A percentile compares a stretch with the other conserved stretches of the same genome.
phyloP scores from a whole-genome alignment of 2,888 invertebrate genomes.

The Sarcophaga variegata region DNA sequence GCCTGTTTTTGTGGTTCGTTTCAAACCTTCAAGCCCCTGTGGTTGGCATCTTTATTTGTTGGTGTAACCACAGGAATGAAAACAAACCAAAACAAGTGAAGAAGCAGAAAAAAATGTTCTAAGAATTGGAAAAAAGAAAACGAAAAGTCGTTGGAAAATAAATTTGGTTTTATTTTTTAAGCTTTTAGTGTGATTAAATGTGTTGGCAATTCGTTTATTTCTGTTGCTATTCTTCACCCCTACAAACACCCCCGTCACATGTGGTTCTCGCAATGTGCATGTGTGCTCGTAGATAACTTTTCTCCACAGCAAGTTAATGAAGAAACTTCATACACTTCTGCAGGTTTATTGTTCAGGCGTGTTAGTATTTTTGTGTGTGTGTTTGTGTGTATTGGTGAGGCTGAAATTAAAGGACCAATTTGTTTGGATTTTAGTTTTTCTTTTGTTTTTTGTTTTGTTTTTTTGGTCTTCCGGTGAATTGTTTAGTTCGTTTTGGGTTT shows the following conservation, averaged over 20 bases:
- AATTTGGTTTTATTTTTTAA: constrained; percentile 49
- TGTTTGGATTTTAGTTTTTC: neutral
- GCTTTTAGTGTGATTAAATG: constrained; percentile 65
- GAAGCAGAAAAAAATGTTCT: too few relatives aligned
- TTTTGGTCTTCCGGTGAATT: too few relatives aligned
- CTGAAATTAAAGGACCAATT: neutral
- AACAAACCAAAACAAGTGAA: neutral
- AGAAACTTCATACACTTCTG: constrained; percentile 26
- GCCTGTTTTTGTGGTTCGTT: neutral
- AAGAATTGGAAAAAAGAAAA: neutral
- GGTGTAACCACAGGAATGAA: constrained; percentile 16
- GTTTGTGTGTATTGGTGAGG: neutral
- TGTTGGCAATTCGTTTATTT: neutral
- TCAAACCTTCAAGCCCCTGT: neutral
- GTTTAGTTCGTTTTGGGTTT: too few relatives aligned
- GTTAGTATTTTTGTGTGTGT: neutral
- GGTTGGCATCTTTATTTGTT: neutral
- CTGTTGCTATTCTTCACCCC: neutral
- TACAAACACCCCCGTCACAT: neutral
- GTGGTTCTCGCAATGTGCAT: neutral
- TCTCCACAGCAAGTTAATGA: constrained; percentile 32
- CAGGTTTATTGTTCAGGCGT: neutral
- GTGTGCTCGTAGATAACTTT: neutral
- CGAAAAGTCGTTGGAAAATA: neutral
- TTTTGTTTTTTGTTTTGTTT: neutral